A percentile compares a stretch with the other conserved stretches of the same genome.
Conservation (phyloP, 2,113 vertebrate species). For the Melanerpes formicivorus region DNA sequence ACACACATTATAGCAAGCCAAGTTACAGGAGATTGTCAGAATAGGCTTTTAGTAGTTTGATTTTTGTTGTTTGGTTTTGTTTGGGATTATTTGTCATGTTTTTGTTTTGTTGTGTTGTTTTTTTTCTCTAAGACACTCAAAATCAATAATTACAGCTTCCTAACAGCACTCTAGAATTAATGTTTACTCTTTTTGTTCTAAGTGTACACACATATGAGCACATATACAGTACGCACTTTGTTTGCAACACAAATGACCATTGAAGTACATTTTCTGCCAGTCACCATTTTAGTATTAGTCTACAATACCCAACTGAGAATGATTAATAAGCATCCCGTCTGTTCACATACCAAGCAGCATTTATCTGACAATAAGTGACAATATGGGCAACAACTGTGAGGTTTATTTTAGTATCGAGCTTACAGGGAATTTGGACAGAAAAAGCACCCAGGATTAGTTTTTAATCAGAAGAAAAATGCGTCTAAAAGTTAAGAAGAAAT, state of each 20-base stretch:
- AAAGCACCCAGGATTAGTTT: background rate
- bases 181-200: background rate
- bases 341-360: conserved; percentile 1
- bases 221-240: background rate
- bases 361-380: conserved; percentile 25
- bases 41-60: background rate
- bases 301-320: background rate
- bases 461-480: background rate
- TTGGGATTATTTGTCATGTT: no score
- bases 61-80: no score
- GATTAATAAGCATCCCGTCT: conserved; percentile 9
- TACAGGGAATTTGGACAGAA: background rate
- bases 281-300: background rate
- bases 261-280: background rate
- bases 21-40: background rate
- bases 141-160: background rate
- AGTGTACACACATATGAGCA: background rate
- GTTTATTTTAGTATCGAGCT: conserved; percentile 15
- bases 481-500: background rate
- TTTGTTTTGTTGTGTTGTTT: background rate
- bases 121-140: background rate
- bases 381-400: background rate
- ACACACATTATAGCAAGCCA: background rate
- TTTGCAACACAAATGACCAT: background rate
- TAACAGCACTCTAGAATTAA: background rate